phyloP scores from a whole-genome alignment of 2,888 invertebrate species.

The Sicus ferrugineus region DNA sequence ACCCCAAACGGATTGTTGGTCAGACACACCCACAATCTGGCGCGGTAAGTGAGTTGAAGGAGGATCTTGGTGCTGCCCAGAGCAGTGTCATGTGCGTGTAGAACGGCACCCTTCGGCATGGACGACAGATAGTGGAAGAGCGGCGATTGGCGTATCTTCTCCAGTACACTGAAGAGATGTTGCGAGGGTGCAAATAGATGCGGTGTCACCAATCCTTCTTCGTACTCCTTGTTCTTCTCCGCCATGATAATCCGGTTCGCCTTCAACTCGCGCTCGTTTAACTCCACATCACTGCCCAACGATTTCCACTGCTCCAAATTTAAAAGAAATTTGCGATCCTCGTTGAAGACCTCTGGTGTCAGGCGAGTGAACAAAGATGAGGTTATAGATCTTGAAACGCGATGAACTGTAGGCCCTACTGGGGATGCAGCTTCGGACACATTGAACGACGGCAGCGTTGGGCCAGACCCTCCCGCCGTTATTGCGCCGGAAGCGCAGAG shows the following conservation, averaged over 20 bases:
- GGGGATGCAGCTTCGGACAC: neutral
- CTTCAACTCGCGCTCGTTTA: conserved; percentile 66
- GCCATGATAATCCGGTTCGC: conserved; percentile 71
- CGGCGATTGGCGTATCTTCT: conserved; percentile 69
- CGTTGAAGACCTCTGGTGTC: conserved; percentile 54
- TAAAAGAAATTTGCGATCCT: conserved; percentile 64
- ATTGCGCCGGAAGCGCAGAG: no score
- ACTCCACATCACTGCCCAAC: conserved; percentile 67
- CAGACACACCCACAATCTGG: conserved; percentile 67
- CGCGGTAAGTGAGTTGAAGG: conserved; percentile 71
- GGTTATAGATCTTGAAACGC: no score
- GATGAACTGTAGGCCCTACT: no score
- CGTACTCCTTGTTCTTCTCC: conserved; percentile 68
- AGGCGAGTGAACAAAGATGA: conserved; percentile 43
- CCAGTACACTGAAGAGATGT: conserved; percentile 72
- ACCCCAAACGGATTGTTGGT: conserved; percentile 40
- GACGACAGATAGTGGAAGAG: conserved; percentile 73
- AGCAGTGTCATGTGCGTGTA: conserved; percentile 76
- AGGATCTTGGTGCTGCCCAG: conserved; percentile 71
- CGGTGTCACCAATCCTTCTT: conserved; percentile 68
- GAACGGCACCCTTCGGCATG: conserved; percentile 79
- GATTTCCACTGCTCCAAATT: conserved; percentile 65
- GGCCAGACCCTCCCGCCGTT: no score
- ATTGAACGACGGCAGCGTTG: neutral
- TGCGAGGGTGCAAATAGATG: conserved; percentile 71